Base-by-base conservation (phyloP, 2,888 invertebrate species). In the Hypena proboscidalis region DNA sequence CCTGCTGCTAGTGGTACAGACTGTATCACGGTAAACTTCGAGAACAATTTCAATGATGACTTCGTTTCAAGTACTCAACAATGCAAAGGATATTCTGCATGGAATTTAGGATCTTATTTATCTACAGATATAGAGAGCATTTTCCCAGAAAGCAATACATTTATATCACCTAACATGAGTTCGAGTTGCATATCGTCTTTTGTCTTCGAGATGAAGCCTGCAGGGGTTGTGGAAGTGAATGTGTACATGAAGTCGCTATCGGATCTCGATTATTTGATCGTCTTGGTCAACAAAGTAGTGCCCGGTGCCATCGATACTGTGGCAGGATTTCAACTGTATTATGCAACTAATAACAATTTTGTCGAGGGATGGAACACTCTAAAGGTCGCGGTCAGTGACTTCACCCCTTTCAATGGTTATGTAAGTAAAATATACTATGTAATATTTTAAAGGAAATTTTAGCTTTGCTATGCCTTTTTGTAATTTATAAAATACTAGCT, bases 151-250 rank as follows among this genome's bases (percentile, higher is more conserved):
- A 76, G 78, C 27, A 48, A 32, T 2, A 58, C 53, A 5, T 79
- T 70, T 25, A 69, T 78, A 36, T 22, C 66, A n/a, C 79, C 77
- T 2, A 61, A 59, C 22, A 40, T 57, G 11, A 23, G 31, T 6
- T 48, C 66, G 9, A 78, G 78, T 25, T 80, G 80, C 42, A 61
- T 72, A 8, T 63, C 75, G 4, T 77, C 80, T 0, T 70, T 72
- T 20, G 37, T 46, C 1, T 77, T 80, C 31, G 44, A 51, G 8
- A 71, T 77, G 67, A 54, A 61, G 5, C 67, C 69, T 5, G 47
- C 53, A 26, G 80, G 77, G 4, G 43, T 50, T 3, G 32, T 79
- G 6, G 70, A 77, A 63, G 71, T 74, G 0, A 75, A 73, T 15
- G 48, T 68, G 5, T 76, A 49, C 30, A 67, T 78, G 61, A 55